Evolutionary conservation across 2,888 invertebrate species (phyloP).

Genomic region (Agrochola lota): DNA sequence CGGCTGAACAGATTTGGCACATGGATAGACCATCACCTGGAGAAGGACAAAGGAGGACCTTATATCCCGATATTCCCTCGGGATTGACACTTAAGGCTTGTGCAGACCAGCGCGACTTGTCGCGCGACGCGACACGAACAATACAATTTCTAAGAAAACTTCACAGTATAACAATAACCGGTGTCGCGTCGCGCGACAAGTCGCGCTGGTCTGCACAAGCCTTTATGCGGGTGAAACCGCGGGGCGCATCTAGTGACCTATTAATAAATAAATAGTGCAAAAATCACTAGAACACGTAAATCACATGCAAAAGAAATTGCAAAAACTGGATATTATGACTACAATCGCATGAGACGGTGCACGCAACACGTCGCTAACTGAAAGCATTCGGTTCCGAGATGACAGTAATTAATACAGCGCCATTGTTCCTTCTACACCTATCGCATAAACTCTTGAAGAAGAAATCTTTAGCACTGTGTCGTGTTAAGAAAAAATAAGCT

Average conservation of each 20-base stretch:
- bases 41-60: too few species aligned
- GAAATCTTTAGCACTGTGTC: slow-evolving; percentile 29
- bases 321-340: slow-evolving; percentile 53
- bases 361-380: slow-evolving; percentile 55
- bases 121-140: too few species aligned
- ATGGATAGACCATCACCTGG: too few species aligned
- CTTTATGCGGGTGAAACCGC: too few species aligned
- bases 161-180: too few species aligned
- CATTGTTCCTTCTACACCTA: slow-evolving; percentile 60
- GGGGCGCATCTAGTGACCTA: slow-evolving; percentile 5
- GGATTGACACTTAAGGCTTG: too few species aligned
- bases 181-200: too few species aligned
- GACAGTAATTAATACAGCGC: slow-evolving; percentile 57
- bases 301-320: slow-evolving; percentile 27
- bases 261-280: slow-evolving; percentile 8
- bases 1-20: too few species aligned
- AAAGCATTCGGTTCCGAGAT: slow-evolving; percentile 44
- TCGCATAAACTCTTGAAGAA: slow-evolving; percentile 55
- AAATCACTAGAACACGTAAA: slow-evolving; percentile 27
- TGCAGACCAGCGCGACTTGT: too few species aligned
- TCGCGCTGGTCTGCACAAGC: too few species aligned
- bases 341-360: slow-evolving; percentile 39
- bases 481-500: slow-evolving; percentile 19
- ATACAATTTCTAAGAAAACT: too few species aligned
- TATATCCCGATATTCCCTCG: too few species aligned